These are phyloP conservation scores for Philhelius pedissequus DNA, from an alignment of 2,888 invertebrate species.

Conservation along the genomic window DNA sequence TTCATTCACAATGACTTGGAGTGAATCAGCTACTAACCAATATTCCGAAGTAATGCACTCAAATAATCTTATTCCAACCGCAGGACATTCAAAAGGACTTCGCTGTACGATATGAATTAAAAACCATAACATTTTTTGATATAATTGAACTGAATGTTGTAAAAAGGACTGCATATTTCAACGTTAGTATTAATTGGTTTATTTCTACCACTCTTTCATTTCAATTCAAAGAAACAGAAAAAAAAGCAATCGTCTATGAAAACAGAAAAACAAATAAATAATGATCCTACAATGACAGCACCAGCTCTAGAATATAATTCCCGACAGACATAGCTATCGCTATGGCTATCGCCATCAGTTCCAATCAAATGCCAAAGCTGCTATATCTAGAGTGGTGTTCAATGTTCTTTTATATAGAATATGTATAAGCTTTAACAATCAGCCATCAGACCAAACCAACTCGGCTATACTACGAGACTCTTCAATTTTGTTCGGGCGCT, in stretches of 20 bases:
- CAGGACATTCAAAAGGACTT: too few relatives aligned
- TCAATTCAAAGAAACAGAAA: neutral
- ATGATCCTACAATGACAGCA: constrained; percentile 56
- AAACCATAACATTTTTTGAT: too few relatives aligned
- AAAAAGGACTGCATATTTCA: neutral
- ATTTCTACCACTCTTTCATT: neutral
- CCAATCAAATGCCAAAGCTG: constrained; percentile 57
- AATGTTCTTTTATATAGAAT: constrained; percentile 33
- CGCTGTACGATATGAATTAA: too few relatives aligned
- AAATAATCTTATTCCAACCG: too few relatives aligned
- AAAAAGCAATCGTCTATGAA: neutral
- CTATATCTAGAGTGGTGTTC: constrained; percentile 7
- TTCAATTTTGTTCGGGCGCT: constrained; percentile 48
- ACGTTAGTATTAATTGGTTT: constrained; percentile 16
- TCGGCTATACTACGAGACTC: constrained; percentile 1
- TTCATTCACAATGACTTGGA: too few relatives aligned
- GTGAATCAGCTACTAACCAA: too few relatives aligned
- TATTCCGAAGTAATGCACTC: too few relatives aligned
- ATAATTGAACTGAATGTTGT: neutral
- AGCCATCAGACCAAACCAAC: neutral
- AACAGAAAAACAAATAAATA: constrained; percentile 51
- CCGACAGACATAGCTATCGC: neutral
- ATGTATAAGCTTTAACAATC: neutral
- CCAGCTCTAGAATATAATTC: constrained; percentile 36
- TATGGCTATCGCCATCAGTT: constrained; percentile 38